A percentile compares a stretch with the other conserved stretches of the same genome.
These are phyloP conservation scores for Antheraea mylitta DNA, from an alignment of 1,140 invertebrate species.

Conservation along the genomic window DNA sequence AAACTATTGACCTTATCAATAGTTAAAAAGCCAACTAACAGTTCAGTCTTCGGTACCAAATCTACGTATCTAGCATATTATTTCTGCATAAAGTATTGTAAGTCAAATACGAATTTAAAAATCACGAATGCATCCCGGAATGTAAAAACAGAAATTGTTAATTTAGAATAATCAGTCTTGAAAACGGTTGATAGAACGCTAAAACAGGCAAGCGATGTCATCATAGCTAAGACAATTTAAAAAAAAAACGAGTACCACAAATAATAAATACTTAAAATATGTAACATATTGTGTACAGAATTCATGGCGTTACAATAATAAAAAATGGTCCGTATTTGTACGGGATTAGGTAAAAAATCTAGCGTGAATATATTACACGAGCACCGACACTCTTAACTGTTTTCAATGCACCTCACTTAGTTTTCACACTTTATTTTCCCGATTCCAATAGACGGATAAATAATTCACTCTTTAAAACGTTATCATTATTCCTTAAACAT, in stretches of 20 bases:
- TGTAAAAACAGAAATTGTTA: slow-evolving; percentile 27
- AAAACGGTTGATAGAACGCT: slow-evolving; percentile 53
- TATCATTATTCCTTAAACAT: slow-evolving; percentile 5
- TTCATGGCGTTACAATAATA: slow-evolving; percentile 38
- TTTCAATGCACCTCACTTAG: slow-evolving; percentile 2
- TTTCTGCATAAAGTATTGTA: background rate
- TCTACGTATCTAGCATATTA: background rate
- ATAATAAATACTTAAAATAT: slow-evolving; percentile 71
- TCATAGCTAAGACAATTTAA: slow-evolving; percentile 40
- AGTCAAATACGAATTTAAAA: background rate
- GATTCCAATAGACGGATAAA: background rate
- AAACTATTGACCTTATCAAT: slow-evolving; percentile 12
- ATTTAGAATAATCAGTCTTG: slow-evolving; percentile 75
- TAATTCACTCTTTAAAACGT: background rate
- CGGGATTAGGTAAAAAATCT: slow-evolving; percentile 75
- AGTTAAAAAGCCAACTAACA: slow-evolving; percentile 7
- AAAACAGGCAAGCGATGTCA: slow-evolving; percentile 41
- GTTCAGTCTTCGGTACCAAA: slow-evolving; percentile 3
- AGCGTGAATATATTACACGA: slow-evolving; percentile 71
- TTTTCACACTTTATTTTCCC: background rate
- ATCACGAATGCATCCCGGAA: slow-evolving; percentile 6
- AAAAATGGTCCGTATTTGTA: slow-evolving; percentile 71
- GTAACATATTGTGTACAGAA: slow-evolving; percentile 38
- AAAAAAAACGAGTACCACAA: slow-evolving; percentile 6
- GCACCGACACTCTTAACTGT: slow-evolving; percentile 42